Percentiles rank a stretch among this genome's conserved stretches.
phyloP scores from a whole-genome alignment of 2,797 vertebrate species.

The Anguilla anguilla region DNA sequence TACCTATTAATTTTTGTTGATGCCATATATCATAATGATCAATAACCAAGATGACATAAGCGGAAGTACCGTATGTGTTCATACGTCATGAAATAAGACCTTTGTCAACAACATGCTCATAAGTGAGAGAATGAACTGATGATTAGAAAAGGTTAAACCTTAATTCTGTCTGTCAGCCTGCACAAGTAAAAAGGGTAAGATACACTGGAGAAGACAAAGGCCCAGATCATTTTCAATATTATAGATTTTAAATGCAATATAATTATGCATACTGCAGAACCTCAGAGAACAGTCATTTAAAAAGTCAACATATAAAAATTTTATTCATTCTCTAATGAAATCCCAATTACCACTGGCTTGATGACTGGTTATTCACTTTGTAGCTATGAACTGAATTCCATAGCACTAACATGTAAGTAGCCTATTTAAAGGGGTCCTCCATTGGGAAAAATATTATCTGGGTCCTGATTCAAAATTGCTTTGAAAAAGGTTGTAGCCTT shows the following conservation, averaged over 20 bases:
- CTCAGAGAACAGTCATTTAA: neutral
- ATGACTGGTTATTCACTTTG: neutral
- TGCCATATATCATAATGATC: neutral
- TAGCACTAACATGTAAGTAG: neutral
- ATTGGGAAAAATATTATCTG: neutral
- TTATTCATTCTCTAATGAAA: neutral
- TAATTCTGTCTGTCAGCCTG: neutral
- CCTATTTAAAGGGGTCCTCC: neutral
- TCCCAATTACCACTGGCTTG: constrained; percentile 1
- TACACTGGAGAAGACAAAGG: neutral
- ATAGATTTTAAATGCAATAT: neutral
- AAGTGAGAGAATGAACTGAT: neutral
- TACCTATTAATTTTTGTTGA: constrained; percentile 3
- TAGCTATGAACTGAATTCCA: neutral
- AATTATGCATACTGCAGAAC: neutral
- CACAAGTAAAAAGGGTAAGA: neutral
- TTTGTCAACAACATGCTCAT: neutral
- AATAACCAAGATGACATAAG: neutral
- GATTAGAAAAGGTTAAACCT: neutral
- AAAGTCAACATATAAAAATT: constrained; percentile 1
- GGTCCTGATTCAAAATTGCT: neutral
- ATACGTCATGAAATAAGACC: neutral
- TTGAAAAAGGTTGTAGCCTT: neutral
- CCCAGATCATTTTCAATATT: neutral
- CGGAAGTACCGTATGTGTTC: neutral